These are phyloP conservation scores for Trichomalopsis sarcophagae DNA, from an alignment of 1,140 invertebrate species.

Conservation along the genomic window DNA sequence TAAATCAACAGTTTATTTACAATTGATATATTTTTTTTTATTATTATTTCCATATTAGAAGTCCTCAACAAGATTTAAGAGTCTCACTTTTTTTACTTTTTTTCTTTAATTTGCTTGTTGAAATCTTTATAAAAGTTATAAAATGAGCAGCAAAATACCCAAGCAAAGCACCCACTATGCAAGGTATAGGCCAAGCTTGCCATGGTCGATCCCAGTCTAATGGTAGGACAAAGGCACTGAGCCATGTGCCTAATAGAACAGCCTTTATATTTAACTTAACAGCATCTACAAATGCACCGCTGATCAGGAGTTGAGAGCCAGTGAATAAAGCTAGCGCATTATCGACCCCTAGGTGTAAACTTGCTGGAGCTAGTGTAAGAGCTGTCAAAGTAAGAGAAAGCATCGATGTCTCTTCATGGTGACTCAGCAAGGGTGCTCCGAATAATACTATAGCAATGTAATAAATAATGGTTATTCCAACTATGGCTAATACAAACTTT, in stretches of 20 bases:
- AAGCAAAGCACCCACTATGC: slow-evolving; percentile 81
- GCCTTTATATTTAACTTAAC: slow-evolving; percentile 77
- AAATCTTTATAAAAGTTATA: slow-evolving; percentile 72
- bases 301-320: slow-evolving; percentile 71
- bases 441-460: slow-evolving; percentile 83
- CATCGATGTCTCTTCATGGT: slow-evolving; percentile 83
- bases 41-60: slow-evolving; percentile 19
- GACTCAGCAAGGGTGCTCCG: slow-evolving; percentile 81
- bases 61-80: slow-evolving; percentile 35
- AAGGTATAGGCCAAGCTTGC: slow-evolving; percentile 90
- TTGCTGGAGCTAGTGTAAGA: slow-evolving; percentile 81
- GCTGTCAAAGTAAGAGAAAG: slow-evolving; percentile 80
- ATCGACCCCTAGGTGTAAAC: slow-evolving; percentile 78
- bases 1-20: slow-evolving; percentile 8
- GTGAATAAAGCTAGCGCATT: slow-evolving; percentile 75
- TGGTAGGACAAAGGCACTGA: slow-evolving; percentile 90
- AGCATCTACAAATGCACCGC: slow-evolving; percentile 76
- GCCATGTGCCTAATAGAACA: slow-evolving; percentile 89
- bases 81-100: slow-evolving; percentile 31
- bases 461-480: slow-evolving; percentile 71
- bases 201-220: slow-evolving; percentile 95
- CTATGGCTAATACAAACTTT: slow-evolving; percentile 64
- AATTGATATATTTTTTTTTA: slow-evolving; percentile 18
- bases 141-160: slow-evolving; percentile 79
- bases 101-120: slow-evolving; percentile 27